A percentile compares a stretch with the other conserved stretches of the same genome.
These are phyloP conservation scores for Oxytorus armatus DNA, from an alignment of 2,888 invertebrate genomes.

Conservation along the genomic window DNA sequence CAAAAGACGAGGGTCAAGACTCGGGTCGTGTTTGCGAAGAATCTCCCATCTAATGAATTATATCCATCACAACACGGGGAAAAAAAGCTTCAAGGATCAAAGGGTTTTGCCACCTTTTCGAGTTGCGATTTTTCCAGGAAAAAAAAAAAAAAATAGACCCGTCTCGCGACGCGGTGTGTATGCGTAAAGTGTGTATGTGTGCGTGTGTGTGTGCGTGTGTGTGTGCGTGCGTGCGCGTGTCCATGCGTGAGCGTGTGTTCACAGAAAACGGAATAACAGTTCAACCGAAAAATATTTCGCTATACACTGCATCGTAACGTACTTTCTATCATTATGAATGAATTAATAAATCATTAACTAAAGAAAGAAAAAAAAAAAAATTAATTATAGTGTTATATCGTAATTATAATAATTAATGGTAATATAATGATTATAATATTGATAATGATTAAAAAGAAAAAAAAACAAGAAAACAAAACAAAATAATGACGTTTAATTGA, in stretches of 20 bases:
- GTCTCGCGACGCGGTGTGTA: slow-evolving; percentile 73
- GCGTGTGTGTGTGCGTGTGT: slow-evolving; percentile 34
- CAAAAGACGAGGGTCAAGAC: background rate
- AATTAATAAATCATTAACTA: slow-evolving; percentile 73
- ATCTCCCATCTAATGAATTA: no score
- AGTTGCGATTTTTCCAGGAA: slow-evolving; percentile 44
- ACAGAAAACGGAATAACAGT: slow-evolving; percentile 65
- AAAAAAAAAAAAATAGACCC: slow-evolving; percentile 42
- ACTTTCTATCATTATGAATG: slow-evolving; percentile 79
- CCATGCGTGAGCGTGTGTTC: slow-evolving; percentile 52
- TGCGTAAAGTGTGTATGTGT: no score
- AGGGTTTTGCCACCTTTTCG: slow-evolving; percentile 64
- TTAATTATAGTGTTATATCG: slow-evolving; percentile 83
- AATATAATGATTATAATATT: slow-evolving; percentile 82
- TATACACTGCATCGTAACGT: slow-evolving; percentile 78
- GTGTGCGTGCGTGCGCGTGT: slow-evolving; percentile 42
- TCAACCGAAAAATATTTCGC: slow-evolving; percentile 74
- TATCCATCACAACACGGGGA: no score
- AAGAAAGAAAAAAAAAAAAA: slow-evolving; percentile 67
- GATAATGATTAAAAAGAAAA: slow-evolving; percentile 75
- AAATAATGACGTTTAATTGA: slow-evolving; percentile 79
- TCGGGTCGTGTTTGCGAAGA: no score
- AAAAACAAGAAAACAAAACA: slow-evolving; percentile 69
- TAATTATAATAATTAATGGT: slow-evolving; percentile 83
- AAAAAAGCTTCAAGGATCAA: slow-evolving; percentile 67